Base-by-base conservation (phyloP, 2,113 vertebrate species). In the Heloderma charlesbogerti region DNA sequence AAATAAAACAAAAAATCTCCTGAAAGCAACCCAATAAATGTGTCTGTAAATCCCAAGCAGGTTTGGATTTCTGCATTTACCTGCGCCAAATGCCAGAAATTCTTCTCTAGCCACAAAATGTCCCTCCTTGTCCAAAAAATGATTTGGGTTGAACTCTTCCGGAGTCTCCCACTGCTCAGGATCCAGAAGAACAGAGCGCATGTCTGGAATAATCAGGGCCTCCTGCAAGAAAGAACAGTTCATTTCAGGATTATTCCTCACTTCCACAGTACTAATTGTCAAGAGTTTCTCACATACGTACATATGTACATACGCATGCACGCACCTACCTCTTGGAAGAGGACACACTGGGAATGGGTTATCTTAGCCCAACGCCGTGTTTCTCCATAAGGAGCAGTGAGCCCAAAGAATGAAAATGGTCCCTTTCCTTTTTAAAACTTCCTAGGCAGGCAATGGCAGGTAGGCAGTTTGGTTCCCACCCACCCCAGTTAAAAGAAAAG, bases 121-220 rank as follows among this genome's bases (percentile, higher is more conserved):
- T 29, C 74, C 74, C 8, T 88, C 74, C 31, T 45, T 63, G 54
- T 88, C 74, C 60, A 88, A 66, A 63, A 88, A 88, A 20, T 88
- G 86, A 77, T 78, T 88, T 45, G 86, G 86, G 57, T 88, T 78
- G 74, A 88, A 88, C 60, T 88, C 40, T 3, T 88, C 25, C 34
- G 74, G 86, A 10, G 74, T 88, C 86, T 88, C 86, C 86, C 86
- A 88, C 45, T n/a, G 27, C 12, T 78, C 60, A 34, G 57, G 57
- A 79, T 88, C 86, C 34, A 79, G 15, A 79, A 88, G 86, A 66
- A 88, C 86, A 66, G 86, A 78, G 74, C 86, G 86, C 8, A 88
- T 1, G 34, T 88, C 37, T 34, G 40, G 1, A 16, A 78, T 0
- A 66, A 88, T 34, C 2, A 80, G 6, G 43, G 60, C n/a, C 4